phyloP scores from a whole-genome alignment of 2,888 invertebrate genomes.

The Sialis fuliginosa region DNA sequence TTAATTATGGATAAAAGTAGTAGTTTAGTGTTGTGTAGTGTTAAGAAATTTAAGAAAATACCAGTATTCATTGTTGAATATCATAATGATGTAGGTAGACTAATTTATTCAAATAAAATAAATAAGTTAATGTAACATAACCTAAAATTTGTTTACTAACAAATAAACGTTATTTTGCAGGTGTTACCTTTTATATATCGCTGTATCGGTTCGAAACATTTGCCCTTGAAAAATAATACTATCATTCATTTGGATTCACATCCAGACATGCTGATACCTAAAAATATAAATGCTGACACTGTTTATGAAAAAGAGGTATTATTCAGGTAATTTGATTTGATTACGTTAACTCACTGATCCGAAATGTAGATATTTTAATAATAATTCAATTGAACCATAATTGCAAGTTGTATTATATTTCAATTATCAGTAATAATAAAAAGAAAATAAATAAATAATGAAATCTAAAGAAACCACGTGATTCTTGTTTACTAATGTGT shows the following conservation, averaged over 20 bases:
- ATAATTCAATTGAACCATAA: too few species aligned
- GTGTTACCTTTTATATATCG: conserved; percentile 57
- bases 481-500: too few species aligned
- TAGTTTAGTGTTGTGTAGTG: too few species aligned
- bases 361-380: too few species aligned
- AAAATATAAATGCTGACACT: conserved; percentile 52
- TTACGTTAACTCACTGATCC: too few species aligned
- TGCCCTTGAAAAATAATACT: conserved; percentile 57
- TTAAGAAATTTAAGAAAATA: conserved; percentile 41
- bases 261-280: conserved; percentile 76
- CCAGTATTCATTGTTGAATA: conserved; percentile 64
- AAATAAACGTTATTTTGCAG: conserved; percentile 6
- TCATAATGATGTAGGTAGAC: conserved; percentile 44
- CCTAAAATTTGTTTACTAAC: background rate
- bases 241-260: conserved; percentile 83
- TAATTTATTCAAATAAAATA: background rate
- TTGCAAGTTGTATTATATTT: too few species aligned
- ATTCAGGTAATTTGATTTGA: conserved; percentile 26
- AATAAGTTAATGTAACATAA: background rate
- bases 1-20: too few species aligned
- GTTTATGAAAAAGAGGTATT: conserved; percentile 56
- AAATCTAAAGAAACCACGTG: too few species aligned
- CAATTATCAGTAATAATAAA: too few species aligned
- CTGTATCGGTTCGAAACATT: conserved; percentile 60
- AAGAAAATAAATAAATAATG: too few species aligned